Evolutionary conservation across 2,888 invertebrate species (phyloP), one percentile per base, ranked within the genome.

Genomic region (Aspidiotus rigidus): DNA sequence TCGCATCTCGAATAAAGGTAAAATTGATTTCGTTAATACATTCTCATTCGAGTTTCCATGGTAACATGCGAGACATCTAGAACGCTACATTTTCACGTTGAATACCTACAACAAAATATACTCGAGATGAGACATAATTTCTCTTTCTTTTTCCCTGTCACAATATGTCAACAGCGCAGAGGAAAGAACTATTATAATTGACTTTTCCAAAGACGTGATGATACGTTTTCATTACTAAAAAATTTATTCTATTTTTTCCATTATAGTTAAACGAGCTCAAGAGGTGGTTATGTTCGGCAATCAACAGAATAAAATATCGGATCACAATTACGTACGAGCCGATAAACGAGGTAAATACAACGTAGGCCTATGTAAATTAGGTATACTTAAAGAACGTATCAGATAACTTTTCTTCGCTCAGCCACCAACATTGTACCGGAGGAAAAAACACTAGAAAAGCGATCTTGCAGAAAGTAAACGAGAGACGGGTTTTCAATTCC

Each of bases 221-320:
- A 13, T 11, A 39, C 28, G 13, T 54, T 63, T 13, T 62, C 15
- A 2, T 5, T 53, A 53, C 13, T 53, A 5, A n/a, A 5, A n/a
- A 5, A 9, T 10, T n/a, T 40, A 8, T 16, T 7, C 2, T 61
- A 2, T 61, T 64, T 41, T 55, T 69, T 60, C 17, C 42, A 40
- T 63, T 69, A 16, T 44, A 69, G 79, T 75, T 5, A 79, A 79
- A 74, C 76, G 79, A 71, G 76, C 79, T 2, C 78, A 79, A 73
- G 79, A 79, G 71, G 75, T 77, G 69, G 74, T 79, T 62, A 78
- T 79, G 78, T 79, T 79, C 61, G 79, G 79, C 8, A 79, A 79
- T 71, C 79, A 79, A 70, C 79, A 79, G 71, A 79, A 78, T 73
- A 73, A 77, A 64, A 73, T 74, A 7, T 71, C 73, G 1, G 74